These are phyloP conservation scores for Serilophus lunatus DNA, from an alignment of 2,113 vertebrate species.

Conservation along the genomic window DNA sequence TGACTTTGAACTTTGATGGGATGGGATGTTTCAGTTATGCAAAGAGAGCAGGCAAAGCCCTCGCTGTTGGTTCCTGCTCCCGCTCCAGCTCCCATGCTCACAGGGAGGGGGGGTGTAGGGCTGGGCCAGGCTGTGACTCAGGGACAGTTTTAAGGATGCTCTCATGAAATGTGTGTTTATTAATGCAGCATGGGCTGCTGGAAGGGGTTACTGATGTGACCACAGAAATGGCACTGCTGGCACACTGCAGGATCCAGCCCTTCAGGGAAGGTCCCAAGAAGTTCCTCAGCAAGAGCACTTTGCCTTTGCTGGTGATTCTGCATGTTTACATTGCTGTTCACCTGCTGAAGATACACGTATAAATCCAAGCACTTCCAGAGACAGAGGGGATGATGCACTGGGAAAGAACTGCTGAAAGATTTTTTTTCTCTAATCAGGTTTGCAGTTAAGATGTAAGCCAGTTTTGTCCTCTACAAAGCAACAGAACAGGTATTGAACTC, in stretches of 20 bases:
- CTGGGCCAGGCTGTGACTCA: fast-evolving
- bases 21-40: neutral
- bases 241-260: fast-evolving
- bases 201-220: neutral
- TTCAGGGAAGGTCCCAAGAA: fast-evolving
- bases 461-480: constrained; percentile 6
- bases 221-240: neutral
- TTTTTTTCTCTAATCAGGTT: neutral
- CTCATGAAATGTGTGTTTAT: fast-evolving
- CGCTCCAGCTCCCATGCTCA: neutral
- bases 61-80: fast-evolving
- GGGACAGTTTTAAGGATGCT: neutral
- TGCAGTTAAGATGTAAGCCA: constrained; percentile 9
- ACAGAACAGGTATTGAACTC: neutral
- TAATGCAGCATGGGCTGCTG: neutral
- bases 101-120: fast-evolving
- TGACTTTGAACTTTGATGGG: neutral
- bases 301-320: neutral
- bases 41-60: neutral
- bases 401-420: neutral
- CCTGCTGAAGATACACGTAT: fast-evolving
- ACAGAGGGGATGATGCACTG: neutral
- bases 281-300: neutral
- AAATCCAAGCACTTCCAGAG: neutral
- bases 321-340: neutral